Percentiles rank a stretch among this genome's conserved stretches.
Conservation (phyloP, 2,888 invertebrate genomes). For the Lampropteryx suffumata region DNA sequence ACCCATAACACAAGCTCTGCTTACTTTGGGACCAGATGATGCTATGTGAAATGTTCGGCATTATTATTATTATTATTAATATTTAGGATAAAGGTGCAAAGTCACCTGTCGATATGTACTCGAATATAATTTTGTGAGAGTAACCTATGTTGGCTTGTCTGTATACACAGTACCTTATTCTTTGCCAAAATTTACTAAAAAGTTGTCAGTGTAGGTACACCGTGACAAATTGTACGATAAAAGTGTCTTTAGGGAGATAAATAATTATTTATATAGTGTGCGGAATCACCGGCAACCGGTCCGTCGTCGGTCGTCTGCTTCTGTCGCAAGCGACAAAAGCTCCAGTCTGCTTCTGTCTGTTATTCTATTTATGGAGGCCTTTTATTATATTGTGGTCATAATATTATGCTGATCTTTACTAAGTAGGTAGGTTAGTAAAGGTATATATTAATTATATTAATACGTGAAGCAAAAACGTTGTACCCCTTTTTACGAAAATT, state of each 20-base stretch:
- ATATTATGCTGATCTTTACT: too few species aligned
- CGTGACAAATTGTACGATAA: constrained; percentile 79
- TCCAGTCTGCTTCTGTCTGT: constrained; percentile 27
- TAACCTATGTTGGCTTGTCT: not conserved
- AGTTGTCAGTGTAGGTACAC: constrained; percentile 50
- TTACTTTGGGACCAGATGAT: too few species aligned
- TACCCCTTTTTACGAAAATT: too few species aligned
- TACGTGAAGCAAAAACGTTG: too few species aligned
- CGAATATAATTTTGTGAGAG: too few species aligned
- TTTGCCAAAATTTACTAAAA: constrained; percentile 61
- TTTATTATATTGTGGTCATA: constrained; percentile 10
- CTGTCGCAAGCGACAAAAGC: constrained; percentile 30
- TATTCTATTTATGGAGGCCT: constrained; percentile 20
- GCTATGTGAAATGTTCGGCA: too few species aligned
- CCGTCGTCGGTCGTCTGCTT: constrained; percentile 30
- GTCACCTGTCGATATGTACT: too few species aligned
- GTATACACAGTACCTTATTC: constrained; percentile 39
- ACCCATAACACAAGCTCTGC: too few species aligned
- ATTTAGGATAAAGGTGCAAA: too few species aligned
- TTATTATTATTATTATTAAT: too few species aligned
- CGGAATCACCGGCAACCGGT: constrained; percentile 47
- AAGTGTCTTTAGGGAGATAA: constrained; percentile 39
- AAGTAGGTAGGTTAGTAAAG: too few species aligned
- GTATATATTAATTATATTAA: too few species aligned
- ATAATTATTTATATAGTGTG: constrained; percentile 54